Conservation (phyloP, 2,888 invertebrate genomes). For the Sycophila texana region DNA sequence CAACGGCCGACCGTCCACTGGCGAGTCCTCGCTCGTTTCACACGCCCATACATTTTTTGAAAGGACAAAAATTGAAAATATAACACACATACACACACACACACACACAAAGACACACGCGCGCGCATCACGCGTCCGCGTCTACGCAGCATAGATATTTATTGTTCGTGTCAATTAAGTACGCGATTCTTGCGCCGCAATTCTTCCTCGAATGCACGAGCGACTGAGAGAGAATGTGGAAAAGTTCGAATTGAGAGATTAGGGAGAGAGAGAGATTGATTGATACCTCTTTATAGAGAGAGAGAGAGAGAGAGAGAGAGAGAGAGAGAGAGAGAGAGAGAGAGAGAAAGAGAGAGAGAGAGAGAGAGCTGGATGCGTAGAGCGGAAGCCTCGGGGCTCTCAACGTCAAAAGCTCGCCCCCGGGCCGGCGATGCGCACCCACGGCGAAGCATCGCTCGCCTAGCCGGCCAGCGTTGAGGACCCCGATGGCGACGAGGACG, state of each 20-base stretch:
- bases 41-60: too few relatives aligned
- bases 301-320: conserved; percentile 8
- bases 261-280: conserved; percentile 7
- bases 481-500: conserved; percentile 42
- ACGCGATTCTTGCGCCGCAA: conserved; percentile 57
- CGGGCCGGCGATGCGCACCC: conserved; percentile 70
- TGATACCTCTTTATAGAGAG: too few relatives aligned
- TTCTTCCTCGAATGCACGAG: conserved; percentile 37
- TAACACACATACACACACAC: too few relatives aligned
- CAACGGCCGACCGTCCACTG: too few relatives aligned
- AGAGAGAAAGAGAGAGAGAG: conserved; percentile 6
- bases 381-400: conserved; percentile 59
- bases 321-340: background rate
- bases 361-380: background rate
- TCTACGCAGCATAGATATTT: conserved; percentile 55
- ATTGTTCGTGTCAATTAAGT: conserved; percentile 72
- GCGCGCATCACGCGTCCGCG: too few relatives aligned
- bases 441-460: conserved; percentile 66
- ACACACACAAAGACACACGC: too few relatives aligned
- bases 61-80: too few relatives aligned
- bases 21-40: too few relatives aligned
- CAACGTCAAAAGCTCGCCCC: conserved; percentile 68
- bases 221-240: background rate
- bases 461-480: conserved; percentile 70
- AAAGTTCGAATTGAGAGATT: background rate